These are phyloP conservation scores for Discoglossus pictus DNA, from an alignment of 2,797 vertebrate species.

Conservation along the genomic window DNA sequence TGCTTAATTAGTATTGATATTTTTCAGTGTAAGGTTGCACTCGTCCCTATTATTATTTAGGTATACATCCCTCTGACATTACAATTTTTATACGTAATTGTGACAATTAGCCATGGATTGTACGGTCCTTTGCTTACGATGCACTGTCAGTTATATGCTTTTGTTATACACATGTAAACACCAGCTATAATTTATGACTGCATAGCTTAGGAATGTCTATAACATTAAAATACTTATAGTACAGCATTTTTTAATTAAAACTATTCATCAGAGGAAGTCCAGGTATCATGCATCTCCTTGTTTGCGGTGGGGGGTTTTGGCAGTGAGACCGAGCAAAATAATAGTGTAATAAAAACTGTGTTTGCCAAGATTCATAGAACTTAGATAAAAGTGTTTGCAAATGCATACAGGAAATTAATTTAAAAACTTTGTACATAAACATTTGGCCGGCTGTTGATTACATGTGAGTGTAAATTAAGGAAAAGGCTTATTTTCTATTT, in stretches of 20 bases:
- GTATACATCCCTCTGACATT: constrained; percentile 67
- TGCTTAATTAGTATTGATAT: constrained; percentile 47
- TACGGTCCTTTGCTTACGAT: constrained; percentile 68
- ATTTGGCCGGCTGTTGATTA: constrained; percentile 49
- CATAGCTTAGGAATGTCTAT: constrained; percentile 78
- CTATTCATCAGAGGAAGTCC: constrained; percentile 80
- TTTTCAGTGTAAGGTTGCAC: constrained; percentile 14
- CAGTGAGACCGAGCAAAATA: constrained; percentile 74
- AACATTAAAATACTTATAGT: constrained; percentile 83
- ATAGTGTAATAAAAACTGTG: constrained; percentile 59
- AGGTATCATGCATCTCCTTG: constrained; percentile 75
- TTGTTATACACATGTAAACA: constrained; percentile 82
- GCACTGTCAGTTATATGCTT: constrained; percentile 72
- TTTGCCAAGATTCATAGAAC: constrained; percentile 50
- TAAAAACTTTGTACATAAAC: constrained; percentile 50
- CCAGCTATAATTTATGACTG: constrained; percentile 75
- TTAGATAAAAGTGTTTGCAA: constrained; percentile 48
- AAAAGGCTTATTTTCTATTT: constrained; percentile 17
- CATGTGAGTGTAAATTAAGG: constrained; percentile 46
- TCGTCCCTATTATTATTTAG: constrained; percentile 56
- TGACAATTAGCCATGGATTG: constrained; percentile 74
- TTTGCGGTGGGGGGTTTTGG: constrained; percentile 74
- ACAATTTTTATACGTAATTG: constrained; percentile 79
- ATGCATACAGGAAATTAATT: constrained; percentile 50
- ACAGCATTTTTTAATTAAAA: constrained; percentile 85